Percentiles rank a stretch among this genome's conserved stretches.
Evolutionary conservation across 2,113 vertebrate species (phyloP).

Genomic region (Urocitellus parryii): DNA sequence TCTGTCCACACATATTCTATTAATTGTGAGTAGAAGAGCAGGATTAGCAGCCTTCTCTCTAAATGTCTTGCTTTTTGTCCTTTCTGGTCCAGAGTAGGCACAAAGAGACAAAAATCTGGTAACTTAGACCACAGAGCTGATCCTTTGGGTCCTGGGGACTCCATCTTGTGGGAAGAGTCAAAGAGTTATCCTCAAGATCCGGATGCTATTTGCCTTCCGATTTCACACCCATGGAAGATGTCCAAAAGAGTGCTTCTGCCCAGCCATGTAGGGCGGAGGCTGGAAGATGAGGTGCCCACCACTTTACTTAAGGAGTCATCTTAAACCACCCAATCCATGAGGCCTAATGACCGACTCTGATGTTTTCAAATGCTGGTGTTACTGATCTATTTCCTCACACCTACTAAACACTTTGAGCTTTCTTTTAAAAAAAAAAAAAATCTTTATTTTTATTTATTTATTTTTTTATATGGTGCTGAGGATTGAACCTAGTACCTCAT

Average conservation of each 20-base stretch:
- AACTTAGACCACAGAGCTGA: background rate
- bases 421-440: no score
- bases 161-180: background rate
- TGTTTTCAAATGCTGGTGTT: background rate
- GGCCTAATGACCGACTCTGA: background rate
- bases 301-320: background rate
- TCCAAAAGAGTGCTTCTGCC: background rate
- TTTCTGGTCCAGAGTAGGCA: background rate
- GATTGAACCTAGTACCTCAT: no score
- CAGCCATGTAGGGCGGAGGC: no score
- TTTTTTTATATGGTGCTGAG: no score
- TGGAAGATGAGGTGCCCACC: accelerated
- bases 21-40: background rate
- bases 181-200: background rate
- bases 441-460: no score
- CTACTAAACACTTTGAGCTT: background rate
- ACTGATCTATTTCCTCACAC: background rate
- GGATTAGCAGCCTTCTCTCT: background rate
- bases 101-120: background rate
- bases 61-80: background rate
- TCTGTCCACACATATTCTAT: background rate
- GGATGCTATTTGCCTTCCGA: background rate
- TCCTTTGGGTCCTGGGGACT: background rate
- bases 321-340: background rate
- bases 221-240: accelerated